A percentile compares a stretch with the other conserved stretches of the same genome.
Evolutionary conservation across 2,113 vertebrate species (phyloP).

Genomic region (Psammodynastes pulverulentus): DNA sequence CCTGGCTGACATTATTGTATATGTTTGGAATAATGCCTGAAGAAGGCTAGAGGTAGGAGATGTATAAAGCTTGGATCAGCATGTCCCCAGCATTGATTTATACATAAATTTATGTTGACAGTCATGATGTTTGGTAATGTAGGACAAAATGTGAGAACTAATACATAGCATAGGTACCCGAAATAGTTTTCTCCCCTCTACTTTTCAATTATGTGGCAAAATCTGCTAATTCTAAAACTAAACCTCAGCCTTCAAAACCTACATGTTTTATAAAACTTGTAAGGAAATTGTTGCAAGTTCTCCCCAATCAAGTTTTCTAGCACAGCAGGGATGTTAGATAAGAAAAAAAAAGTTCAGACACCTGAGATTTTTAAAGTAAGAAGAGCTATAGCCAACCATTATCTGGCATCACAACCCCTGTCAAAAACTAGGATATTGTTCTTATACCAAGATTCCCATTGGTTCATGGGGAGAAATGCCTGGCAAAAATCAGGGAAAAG

Average conservation of each 20-base stretch:
- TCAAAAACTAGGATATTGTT: background rate
- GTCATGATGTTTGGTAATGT: background rate
- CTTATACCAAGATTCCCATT: background rate
- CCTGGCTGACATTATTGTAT: background rate
- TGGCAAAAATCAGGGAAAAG: background rate
- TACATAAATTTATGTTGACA: background rate
- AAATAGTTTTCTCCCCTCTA: background rate
- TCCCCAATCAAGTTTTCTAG: background rate
- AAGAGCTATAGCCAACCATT: background rate
- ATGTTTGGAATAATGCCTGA: background rate
- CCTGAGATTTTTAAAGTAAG: background rate
- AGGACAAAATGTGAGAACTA: background rate
- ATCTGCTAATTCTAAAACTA: background rate
- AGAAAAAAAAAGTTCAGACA: background rate
- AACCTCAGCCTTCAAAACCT: background rate
- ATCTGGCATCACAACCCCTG: background rate
- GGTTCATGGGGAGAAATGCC: background rate
- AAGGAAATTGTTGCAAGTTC: background rate
- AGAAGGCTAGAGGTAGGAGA: background rate
- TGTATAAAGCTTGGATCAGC: background rate
- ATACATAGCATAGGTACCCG: background rate
- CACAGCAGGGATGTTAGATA: background rate
- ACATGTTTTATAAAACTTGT: background rate
- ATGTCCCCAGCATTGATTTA: background rate
- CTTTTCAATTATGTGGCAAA: background rate